Evolutionary conservation across 2,888 invertebrate species (phyloP).

Genomic region (Synergus gifuensis): DNA sequence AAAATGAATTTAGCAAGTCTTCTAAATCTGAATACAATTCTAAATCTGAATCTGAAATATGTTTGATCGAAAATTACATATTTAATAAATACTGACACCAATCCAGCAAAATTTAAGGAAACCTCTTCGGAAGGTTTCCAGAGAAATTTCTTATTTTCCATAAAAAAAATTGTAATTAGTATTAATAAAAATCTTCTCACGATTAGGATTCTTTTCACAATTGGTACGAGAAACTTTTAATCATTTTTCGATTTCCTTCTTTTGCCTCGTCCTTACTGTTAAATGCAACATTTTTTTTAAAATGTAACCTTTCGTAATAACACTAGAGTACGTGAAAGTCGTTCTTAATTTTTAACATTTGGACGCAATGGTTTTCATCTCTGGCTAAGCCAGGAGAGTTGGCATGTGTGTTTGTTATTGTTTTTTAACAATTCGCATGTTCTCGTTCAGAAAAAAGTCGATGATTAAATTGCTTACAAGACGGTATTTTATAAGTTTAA

Average conservation of each 20-base stretch:
- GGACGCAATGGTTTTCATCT: slow-evolving; percentile 73
- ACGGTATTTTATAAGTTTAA: slow-evolving; percentile 61
- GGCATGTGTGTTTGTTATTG: slow-evolving; percentile 42
- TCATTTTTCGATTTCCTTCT: background rate
- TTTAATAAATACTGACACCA: slow-evolving; percentile 8
- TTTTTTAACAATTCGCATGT: slow-evolving; percentile 52
- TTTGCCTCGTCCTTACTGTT: slow-evolving; percentile 36
- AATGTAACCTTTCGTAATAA: slow-evolving; percentile 51
- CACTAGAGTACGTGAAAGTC: slow-evolving; percentile 62
- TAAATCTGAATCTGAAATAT: background rate
- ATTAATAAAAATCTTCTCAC: background rate
- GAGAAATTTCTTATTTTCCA: background rate
- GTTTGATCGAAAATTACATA: slow-evolving; percentile 24
- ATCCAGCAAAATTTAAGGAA: background rate
- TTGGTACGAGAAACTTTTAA: background rate
- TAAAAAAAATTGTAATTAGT: background rate
- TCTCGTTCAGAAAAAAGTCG: slow-evolving; percentile 50
- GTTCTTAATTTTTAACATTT: slow-evolving; percentile 52
- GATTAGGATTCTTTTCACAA: background rate
- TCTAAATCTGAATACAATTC: slow-evolving; percentile 21
- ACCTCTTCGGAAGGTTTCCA: background rate
- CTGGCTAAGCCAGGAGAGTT: slow-evolving; percentile 40
- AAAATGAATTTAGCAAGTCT: slow-evolving; percentile 16
- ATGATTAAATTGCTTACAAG: slow-evolving; percentile 58
- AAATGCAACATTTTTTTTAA: slow-evolving; percentile 49